These are phyloP conservation scores for Neomonachus schauinslandi DNA, from an alignment of 2,113 vertebrate species.

Conservation along the genomic window DNA sequence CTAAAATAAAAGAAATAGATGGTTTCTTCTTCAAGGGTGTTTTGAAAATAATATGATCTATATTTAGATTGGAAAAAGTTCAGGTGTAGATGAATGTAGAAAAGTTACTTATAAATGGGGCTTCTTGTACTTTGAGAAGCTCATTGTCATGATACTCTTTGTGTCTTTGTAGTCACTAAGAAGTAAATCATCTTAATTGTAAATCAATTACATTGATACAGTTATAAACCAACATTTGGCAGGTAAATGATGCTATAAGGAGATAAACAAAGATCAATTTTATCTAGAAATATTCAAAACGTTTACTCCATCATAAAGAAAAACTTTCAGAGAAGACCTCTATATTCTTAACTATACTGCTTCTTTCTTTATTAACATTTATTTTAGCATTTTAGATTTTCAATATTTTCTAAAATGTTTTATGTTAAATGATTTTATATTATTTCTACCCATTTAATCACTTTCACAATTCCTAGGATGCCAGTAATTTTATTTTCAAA, in stretches of 20 bases:
- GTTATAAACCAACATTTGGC: neutral
- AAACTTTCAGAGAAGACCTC: neutral
- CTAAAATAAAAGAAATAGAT: neutral
- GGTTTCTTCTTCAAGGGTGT: neutral
- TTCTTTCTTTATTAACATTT: constrained; percentile 4
- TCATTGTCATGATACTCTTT: neutral
- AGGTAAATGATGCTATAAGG: neutral
- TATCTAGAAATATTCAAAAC: constrained; percentile 7
- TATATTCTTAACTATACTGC: neutral
- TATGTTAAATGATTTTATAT: neutral
- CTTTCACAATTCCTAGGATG: neutral
- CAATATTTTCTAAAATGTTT: neutral
- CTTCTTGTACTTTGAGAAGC: neutral
- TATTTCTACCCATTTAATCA: neutral
- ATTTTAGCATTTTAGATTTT: constrained; percentile 21
- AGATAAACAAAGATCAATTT: neutral
- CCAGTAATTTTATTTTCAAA: constrained; percentile 44
- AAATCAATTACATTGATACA: neutral
- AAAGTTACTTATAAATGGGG: neutral
- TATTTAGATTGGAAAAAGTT: neutral
- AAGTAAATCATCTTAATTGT: constrained; percentile 27
- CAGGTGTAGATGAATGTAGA: neutral
- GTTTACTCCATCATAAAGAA: constrained; percentile 1
- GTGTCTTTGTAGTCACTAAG: neutral
- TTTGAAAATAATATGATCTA: constrained; percentile 46